Evolutionary conservation across 2,888 invertebrate species (phyloP), one percentile per base, ranked within the genome.

Genomic region (Sesamia inferens): DNA sequence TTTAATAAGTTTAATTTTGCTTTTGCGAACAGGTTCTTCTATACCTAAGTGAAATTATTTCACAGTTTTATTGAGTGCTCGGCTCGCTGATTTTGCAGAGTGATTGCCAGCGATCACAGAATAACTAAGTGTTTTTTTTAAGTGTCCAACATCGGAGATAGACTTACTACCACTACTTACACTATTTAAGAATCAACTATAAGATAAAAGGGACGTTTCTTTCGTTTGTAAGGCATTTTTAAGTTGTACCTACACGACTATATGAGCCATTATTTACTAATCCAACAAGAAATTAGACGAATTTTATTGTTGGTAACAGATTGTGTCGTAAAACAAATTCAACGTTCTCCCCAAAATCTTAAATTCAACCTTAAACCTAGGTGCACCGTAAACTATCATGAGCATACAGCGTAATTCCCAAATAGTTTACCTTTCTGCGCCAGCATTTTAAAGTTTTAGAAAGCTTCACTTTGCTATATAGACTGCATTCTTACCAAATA

Each of bases 391-490:
- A 68, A 78, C 66, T 80, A 73, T 62, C 78, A 68, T 16, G 66
- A 61, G 51, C 51, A 74, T 68, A 44, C 48, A 65, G 19, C 61
- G 64, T 58, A 68, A 70, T 70, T 74, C 54, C 61, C 57, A 75
- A 83, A 83, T 75, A 75, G 79, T 71, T 74, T 64, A 75, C 76
- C 71, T 71, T 68, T 59, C 71, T 58, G 68, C 71, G 83, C 55
- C 74, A 81, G 62, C 83, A 58, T 80, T 80, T 70, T 76, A 70
- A 83, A 72, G 81, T 68, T 59, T 74, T 67, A 59, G n/a, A 39
- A 69, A 68, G 68, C 42, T 78, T 79, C 77, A 82, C 65, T 78
- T 63, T 22, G 59, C 66, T 72, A 51, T 59, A 68, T n/a, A 81
- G 16, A 77, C 58, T 72, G 68, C 72, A 78, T 61, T 77, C 61